A percentile compares a stretch with the other conserved stretches of the same genome.
Conservation (phyloP, 2,888 invertebrate species). For the Polymixis lichenea region DNA sequence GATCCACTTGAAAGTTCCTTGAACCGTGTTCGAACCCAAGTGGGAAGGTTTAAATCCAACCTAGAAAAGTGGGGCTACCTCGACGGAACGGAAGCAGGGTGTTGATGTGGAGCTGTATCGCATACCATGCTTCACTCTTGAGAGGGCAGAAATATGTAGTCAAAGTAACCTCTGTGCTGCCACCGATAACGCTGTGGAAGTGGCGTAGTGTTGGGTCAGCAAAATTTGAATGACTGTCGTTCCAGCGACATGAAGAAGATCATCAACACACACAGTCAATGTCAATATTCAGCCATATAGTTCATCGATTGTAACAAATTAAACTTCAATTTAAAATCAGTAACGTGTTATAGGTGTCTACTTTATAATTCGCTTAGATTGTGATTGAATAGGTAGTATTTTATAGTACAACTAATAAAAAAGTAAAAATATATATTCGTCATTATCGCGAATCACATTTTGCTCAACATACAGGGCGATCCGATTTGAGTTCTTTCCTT, state of each 20-base stretch:
- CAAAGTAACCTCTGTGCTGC: not conserved
- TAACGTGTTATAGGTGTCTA: not conserved
- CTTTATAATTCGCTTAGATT: not conserved
- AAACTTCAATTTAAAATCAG: conserved; percentile 35
- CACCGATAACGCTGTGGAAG: not conserved
- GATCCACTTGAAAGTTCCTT: not conserved
- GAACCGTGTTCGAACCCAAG: not conserved
- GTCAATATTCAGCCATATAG: conserved; percentile 1
- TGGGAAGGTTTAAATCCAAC: not conserved
- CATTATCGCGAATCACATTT: not conserved
- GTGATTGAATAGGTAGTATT: conserved; percentile 1
- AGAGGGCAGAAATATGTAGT: not conserved
- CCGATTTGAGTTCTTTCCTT: no score
- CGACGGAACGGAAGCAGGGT: not conserved
- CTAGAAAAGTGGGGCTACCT: not conserved
- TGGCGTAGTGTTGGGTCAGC: no score
- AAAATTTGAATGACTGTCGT: not conserved
- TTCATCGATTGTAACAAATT: conserved; percentile 1
- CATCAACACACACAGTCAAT: not conserved
- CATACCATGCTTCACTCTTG: not conserved
- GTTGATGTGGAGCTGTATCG: not conserved
- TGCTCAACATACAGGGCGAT: not conserved
- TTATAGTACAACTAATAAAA: conserved; percentile 1
- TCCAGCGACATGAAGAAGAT: not conserved
- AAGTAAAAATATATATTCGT: no score